Evolutionary conservation across 2,113 vertebrate species (phyloP), one percentile per base, ranked within the genome.

Genomic region (Rousettus leschenaultii): DNA sequence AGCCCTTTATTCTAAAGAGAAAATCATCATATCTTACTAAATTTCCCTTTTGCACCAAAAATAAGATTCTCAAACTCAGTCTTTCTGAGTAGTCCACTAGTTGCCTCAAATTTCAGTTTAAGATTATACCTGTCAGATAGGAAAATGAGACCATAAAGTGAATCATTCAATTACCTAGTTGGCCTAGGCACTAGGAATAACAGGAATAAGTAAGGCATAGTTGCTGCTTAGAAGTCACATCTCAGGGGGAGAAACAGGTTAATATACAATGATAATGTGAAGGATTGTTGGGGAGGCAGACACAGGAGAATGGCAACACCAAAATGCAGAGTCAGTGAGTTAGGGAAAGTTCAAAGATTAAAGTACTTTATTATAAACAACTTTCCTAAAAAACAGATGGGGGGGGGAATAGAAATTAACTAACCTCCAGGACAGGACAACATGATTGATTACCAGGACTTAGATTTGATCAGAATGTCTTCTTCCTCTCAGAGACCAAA

Each of bases 21-120:
- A 87, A 8, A 86, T 65, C 45, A 48, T 66, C 14, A 15, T 26
- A 87, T 65, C 51, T 92, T 48, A 93, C 59, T 94, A 63, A 80
- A 70, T 84, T 92, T 87, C 22, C 26, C 80, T 86, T 94, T 66
- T 83, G 33, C 15, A 87, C 16, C 21, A 70, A 89, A 96, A 97
- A 86, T 68, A 89, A 75, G 73, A 91, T 61, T 68, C 35, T 77
- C 85, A 85, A 57, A 94, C 35, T 68, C 84, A 89, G 18, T 77
- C 63, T 84, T 89, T 63, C 48, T 75, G 26, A 59, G 65, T 45
- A 93, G 30, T 82, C 30, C 68, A 82, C 53, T 40, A 74, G 53
- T 79, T 95, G 43, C 43, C 68, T 93, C 68, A 78, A 68, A 71
- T 95, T 95, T 84, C 71, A 94, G 77, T 86, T 87, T 89, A 74